Percentiles rank a stretch among this genome's conserved stretches.
phyloP scores from a whole-genome alignment of 35 echinoderm and acorn worm species.

The Hemicentrotus pulcherrimus region DNA sequence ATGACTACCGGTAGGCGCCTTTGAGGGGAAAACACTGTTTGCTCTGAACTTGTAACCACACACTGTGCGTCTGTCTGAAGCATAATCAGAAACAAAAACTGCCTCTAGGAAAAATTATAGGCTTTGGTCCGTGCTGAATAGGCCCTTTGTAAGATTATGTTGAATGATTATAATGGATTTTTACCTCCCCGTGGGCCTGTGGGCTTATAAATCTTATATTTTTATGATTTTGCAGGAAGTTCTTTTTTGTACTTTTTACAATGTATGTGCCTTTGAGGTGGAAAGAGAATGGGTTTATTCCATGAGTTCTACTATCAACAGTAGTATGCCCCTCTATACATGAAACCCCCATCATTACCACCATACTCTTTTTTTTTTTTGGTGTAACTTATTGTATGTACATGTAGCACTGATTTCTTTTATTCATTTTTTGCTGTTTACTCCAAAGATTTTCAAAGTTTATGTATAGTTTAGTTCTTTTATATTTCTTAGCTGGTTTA shows the following conservation, averaged over 20 bases:
- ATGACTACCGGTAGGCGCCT: neutral
- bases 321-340: too few relatives aligned
- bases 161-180: neutral
- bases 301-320: neutral
- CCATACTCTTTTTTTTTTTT: too few relatives aligned
- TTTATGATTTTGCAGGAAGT: neutral
- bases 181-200: neutral
- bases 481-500: too few relatives aligned
- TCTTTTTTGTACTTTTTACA: neutral
- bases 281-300: neutral
- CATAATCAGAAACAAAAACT: neutral
- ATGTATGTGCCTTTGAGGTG: neutral
- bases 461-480: too few relatives aligned
- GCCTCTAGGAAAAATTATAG: neutral
- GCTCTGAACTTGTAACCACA: neutral
- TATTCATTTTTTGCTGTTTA: too few relatives aligned
- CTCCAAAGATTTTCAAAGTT: too few relatives aligned
- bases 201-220: neutral
- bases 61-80: neutral
- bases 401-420: too few relatives aligned
- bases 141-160: neutral
- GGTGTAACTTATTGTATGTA: too few relatives aligned
- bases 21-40: neutral
- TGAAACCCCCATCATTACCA: too few relatives aligned
- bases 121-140: neutral